These are phyloP conservation scores for Cinclus mexicanus DNA, from an alignment of 2,113 vertebrate species.

Conservation along the genomic window DNA sequence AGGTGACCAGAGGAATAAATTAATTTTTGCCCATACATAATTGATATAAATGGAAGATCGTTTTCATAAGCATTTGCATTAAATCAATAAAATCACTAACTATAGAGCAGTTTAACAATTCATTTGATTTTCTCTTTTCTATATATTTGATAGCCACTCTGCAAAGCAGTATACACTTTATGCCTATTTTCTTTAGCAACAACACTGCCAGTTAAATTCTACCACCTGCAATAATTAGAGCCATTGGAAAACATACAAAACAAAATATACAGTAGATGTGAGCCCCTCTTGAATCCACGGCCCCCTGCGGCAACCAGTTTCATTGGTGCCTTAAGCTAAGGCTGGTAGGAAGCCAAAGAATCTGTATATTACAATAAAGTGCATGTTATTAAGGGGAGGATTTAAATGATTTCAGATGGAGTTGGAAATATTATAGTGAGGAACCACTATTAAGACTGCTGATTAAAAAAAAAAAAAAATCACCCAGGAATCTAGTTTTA, in stretches of 20 bases:
- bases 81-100: conserved; percentile 74
- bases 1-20: conserved; percentile 70
- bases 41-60: conserved; percentile 68
- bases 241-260: conserved; percentile 55
- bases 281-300: conserved; percentile 42
- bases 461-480: conserved; percentile 42
- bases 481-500: conserved; percentile 63
- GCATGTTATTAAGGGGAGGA: conserved; percentile 66
- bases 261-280: conserved; percentile 51
- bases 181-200: conserved; percentile 50
- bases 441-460: conserved; percentile 59
- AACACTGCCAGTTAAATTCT: conserved; percentile 56
- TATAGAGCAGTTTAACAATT: conserved; percentile 66
- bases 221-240: conserved; percentile 66
- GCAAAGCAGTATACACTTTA: conserved; percentile 52
- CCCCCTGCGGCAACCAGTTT: conserved; percentile 42
- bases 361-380: conserved; percentile 68
- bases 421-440: conserved; percentile 63
- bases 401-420: conserved; percentile 73
- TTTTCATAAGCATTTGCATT: conserved; percentile 70
- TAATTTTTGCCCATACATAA: conserved; percentile 72
- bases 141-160: conserved; percentile 50
- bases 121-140: conserved; percentile 69
- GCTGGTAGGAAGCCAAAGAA: conserved; percentile 65
- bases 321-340: conserved; percentile 66